Percentiles rank a stretch among this genome's conserved stretches.
Evolutionary conservation across 1,140 invertebrate species (phyloP).

Genomic region (Sminthurinus signatus): DNA sequence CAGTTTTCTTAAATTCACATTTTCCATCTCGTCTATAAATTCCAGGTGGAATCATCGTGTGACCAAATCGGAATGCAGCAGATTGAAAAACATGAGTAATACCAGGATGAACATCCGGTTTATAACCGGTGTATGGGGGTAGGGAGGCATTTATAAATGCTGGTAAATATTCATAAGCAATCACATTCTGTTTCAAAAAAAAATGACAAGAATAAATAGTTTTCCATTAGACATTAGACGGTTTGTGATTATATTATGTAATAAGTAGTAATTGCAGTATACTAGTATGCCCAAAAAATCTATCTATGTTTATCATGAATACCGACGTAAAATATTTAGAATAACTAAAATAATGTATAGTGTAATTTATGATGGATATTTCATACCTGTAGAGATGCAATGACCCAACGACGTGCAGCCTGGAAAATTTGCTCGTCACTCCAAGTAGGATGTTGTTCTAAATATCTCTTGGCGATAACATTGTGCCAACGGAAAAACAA

Average conservation of each 20-base stretch:
- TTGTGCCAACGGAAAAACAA: constrained; percentile 97
- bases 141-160: constrained; percentile 64
- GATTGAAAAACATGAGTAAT: constrained; percentile 96
- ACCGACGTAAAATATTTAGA: not conserved
- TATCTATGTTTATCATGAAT: too few species aligned
- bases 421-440: constrained; percentile 93
- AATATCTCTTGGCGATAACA: constrained; percentile 69
- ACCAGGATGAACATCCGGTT: constrained; percentile 87
- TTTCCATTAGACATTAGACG: too few species aligned
- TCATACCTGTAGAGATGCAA: constrained; percentile 82
- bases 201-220: too few species aligned
- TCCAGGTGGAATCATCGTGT: constrained; percentile 90
- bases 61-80: constrained; percentile 94
- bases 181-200: constrained; percentile 94
- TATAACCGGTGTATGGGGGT: constrained; percentile 70
- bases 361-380: too few species aligned
- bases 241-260: too few species aligned
- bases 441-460: constrained; percentile 75
- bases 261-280: too few species aligned
- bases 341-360: too few species aligned
- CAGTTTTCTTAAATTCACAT: constrained; percentile 72
- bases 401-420: constrained; percentile 75
- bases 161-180: constrained; percentile 94
- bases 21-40: constrained; percentile 74
- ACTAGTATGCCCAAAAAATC: too few species aligned